Percentiles rank a stretch among this genome's conserved stretches.
Evolutionary conservation across 2,797 vertebrate species (phyloP).

Genomic region (Oophaga sylvatica): DNA sequence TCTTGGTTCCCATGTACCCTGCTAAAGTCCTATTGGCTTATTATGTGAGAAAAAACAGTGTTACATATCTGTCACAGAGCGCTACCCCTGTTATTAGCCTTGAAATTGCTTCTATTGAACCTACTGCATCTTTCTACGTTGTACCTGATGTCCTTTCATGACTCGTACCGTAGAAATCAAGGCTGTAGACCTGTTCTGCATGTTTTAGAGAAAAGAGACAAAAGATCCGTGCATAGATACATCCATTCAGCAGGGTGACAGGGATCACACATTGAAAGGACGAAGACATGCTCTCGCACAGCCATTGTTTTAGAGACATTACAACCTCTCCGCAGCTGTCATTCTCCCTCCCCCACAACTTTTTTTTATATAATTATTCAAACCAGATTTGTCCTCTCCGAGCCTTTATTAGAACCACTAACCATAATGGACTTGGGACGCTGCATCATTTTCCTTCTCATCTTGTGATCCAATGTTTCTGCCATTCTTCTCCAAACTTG

Average conservation of each 20-base stretch:
- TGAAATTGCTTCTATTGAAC: slow-evolving; percentile 23
- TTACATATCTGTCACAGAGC: slow-evolving; percentile 2
- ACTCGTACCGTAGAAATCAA: slow-evolving; percentile 3
- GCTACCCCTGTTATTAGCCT: slow-evolving; percentile 13
- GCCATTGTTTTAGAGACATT: slow-evolving; percentile 10
- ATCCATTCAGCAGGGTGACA: slow-evolving; percentile 1
- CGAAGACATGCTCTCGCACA: not conserved
- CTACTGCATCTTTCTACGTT: not conserved
- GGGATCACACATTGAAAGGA: slow-evolving; percentile 11
- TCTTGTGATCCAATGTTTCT: not conserved
- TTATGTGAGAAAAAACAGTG: not conserved
- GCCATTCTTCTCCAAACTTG: not conserved
- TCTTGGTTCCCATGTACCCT: not conserved
- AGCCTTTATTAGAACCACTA: slow-evolving; percentile 45
- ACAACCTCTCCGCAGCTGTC: slow-evolving; percentile 19
- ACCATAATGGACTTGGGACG: slow-evolving; percentile 41
- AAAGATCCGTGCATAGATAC: slow-evolving; percentile 28
- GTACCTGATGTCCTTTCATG: not conserved
- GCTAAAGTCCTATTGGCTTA: not conserved
- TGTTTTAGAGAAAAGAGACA: slow-evolving; percentile 20
- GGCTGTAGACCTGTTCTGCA: slow-evolving; percentile 64
- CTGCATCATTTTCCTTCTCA: not conserved
- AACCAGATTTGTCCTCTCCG: slow-evolving; percentile 33
- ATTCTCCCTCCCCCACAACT: slow-evolving; percentile 15
- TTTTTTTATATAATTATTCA: slow-evolving; percentile 18